phyloP scores from a whole-genome alignment of 2,888 invertebrate genomes.

The Oscheius sp. region DNA sequence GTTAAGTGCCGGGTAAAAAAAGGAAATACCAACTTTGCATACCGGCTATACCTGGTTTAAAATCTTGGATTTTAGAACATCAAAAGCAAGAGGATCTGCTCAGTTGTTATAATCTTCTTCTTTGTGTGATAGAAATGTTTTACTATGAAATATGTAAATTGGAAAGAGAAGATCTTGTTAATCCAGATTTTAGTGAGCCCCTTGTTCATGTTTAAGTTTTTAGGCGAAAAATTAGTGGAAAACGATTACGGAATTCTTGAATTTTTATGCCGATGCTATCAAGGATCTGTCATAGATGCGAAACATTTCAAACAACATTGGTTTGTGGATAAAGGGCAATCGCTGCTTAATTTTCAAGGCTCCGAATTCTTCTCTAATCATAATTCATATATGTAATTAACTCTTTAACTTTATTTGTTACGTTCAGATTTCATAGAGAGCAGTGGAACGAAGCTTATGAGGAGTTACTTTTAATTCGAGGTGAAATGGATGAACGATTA shows the following conservation, averaged over 20 bases:
- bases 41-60: background rate
- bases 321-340: background rate
- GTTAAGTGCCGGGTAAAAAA: background rate
- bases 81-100: constrained; percentile 82
- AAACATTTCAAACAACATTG: constrained; percentile 86
- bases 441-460: constrained; percentile 78
- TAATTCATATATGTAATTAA: background rate
- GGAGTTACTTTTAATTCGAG: constrained; percentile 86
- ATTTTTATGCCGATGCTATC: constrained; percentile 81
- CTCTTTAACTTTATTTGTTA: background rate
- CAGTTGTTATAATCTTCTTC: constrained; percentile 88
- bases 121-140: constrained; percentile 89
- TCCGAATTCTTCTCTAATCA: background rate
- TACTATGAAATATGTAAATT: constrained; percentile 84
- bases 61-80: constrained; percentile 25
- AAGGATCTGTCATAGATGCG: constrained; percentile 86
- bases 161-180: constrained; percentile 42
- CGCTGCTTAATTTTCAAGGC: background rate
- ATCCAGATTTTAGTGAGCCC: constrained; percentile 47
- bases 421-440: background rate
- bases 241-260: constrained; percentile 34
- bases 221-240: constrained; percentile 26
- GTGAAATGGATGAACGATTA: constrained; percentile 95
- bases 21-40: too few species aligned
- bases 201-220: background rate